phyloP scores from a whole-genome alignment of 2,888 invertebrate genomes.

The Coenonympha glycerion region DNA sequence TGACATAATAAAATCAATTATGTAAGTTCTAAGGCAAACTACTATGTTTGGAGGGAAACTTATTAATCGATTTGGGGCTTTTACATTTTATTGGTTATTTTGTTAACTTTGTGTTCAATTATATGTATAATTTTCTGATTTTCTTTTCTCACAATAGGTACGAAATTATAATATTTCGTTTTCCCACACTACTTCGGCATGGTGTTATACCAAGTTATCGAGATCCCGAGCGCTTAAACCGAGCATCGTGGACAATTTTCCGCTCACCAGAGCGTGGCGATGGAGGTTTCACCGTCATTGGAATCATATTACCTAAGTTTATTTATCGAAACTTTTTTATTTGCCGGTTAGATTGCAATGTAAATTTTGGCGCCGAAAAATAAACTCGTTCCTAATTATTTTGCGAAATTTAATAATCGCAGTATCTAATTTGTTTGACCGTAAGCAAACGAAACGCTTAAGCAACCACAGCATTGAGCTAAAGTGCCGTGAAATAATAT shows the following conservation, averaged over 20 bases:
- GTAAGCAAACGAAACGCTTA: constrained; percentile 18
- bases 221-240: constrained; percentile 47
- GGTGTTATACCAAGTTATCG: constrained; percentile 36
- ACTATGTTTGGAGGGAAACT: no score
- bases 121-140: no score
- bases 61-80: no score
- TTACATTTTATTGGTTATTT: no score
- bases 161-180: no score
- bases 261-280: constrained; percentile 58
- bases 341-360: constrained; percentile 42
- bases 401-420: constrained; percentile 38
- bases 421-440: constrained; percentile 28
- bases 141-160: no score
- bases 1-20: no score
- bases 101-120: no score
- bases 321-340: constrained; percentile 52
- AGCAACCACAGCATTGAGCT: constrained; percentile 30
- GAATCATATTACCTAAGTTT: constrained; percentile 58
- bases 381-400: constrained; percentile 33
- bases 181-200: background rate
- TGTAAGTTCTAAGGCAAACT: no score
- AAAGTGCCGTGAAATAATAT: constrained; percentile 26
- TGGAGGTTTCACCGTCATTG: constrained; percentile 66
- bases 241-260: constrained; percentile 63
- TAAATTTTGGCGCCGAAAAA: constrained; percentile 39